phyloP scores from a whole-genome alignment of 2,113 vertebrate species.

The Monarcha castaneiventris region DNA sequence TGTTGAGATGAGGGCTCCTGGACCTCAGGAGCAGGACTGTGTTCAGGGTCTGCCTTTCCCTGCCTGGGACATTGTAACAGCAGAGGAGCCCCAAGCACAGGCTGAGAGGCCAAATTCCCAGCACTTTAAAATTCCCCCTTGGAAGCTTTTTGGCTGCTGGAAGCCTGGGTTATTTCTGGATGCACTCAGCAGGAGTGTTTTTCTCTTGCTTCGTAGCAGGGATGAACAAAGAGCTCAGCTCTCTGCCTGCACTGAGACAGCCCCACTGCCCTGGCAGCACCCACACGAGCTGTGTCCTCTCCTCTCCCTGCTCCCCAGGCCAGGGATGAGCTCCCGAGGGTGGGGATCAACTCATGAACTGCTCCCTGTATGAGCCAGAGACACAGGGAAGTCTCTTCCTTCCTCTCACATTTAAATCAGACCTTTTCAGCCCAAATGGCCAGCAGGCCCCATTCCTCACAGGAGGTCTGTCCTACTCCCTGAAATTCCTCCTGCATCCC shows the following conservation, averaged over 20 bases:
- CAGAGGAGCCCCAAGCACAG: background rate
- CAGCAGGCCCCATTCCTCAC: background rate
- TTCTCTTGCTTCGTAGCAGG: background rate
- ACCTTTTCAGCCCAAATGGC: background rate
- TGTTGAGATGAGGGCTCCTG: background rate
- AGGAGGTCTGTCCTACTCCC: background rate
- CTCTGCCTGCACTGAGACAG: background rate
- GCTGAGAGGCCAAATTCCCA: conserved; percentile 59
- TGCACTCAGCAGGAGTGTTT: conserved; percentile 26
- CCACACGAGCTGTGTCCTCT: background rate
- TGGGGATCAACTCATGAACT: background rate
- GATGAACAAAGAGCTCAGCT: conserved; percentile 29
- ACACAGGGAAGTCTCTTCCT: background rate
- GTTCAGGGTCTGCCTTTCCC: background rate
- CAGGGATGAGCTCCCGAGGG: background rate
- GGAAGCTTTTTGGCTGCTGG: conserved; percentile 59
- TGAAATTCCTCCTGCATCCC: background rate
- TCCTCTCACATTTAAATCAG: background rate
- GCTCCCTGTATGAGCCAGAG: background rate
- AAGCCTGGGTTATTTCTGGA: conserved; percentile 57
- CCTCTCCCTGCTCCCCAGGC: background rate
- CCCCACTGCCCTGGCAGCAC: background rate
- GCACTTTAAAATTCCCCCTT: conserved; percentile 49
- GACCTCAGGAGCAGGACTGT: background rate
- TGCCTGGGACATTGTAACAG: background rate